Evolutionary conservation across 2,113 vertebrate genomes (phyloP), one percentile per base, ranked within the genome.

Genomic region (Crotalus helleri): DNA sequence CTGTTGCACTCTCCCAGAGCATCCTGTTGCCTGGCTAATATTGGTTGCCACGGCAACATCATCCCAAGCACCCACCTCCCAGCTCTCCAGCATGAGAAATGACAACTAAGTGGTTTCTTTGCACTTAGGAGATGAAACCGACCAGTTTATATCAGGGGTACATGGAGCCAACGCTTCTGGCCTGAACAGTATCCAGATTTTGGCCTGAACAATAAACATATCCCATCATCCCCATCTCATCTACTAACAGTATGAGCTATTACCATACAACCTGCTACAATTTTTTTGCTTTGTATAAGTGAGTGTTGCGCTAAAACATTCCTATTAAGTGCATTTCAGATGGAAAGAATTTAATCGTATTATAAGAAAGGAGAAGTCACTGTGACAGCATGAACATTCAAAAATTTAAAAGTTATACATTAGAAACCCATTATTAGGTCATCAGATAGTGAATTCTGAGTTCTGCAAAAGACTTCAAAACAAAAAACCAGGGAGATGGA

Each of bases 11-110:
- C 55, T 26, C 90, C 90, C 85, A 33, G 17, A 87, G 85, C 91
- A 92, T 92, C 91, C 57, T 49, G 57, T 92, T 92, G 91, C 91
- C 46, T 49, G 85, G 91, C 91, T 92, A 61, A 92, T 87, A 85
- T 92, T 21, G 6, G 58, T 92, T 87, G 26, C 91, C 57, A 87
- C 1, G 57, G 85, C 57, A 92, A 87, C 46, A 1, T 23, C 85
- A 61, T 87, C 91, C 85, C 1, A 51, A 39, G 91, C 85, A 87
- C 85, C 57, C 85, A 92, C 44, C 91, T 92, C 91, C 55, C 17
- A 12, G 57, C 85, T 51, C 55, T 17, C 4, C 17, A 92, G 85
- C 46, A 87, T 39, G 49, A 87, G 24, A 61, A 53, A 92, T 87
- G n/a, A 92, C 29, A 26, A 46, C 57, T 49, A 33, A 87, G 57